Evolutionary conservation across 2,888 invertebrate species (phyloP), one percentile per base, ranked within the genome.

Genomic region (Willowsia nigromaculata): DNA sequence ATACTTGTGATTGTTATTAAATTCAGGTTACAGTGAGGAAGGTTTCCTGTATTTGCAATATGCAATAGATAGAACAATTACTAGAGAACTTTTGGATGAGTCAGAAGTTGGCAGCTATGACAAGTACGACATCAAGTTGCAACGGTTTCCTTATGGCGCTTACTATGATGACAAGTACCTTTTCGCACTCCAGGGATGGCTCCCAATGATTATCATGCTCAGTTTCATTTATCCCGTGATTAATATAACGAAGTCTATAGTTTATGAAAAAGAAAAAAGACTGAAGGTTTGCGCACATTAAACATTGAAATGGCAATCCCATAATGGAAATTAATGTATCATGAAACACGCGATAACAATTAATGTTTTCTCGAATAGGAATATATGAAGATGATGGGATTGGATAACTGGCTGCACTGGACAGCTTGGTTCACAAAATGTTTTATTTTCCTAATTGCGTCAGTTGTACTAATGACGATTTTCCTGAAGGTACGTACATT

Each of bases 361-460:
- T 15, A 62, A 15, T 15, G 15, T 30, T 7, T 25, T 30, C n/a
- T 27, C n/a, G 18, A 59, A 33, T 50, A 88, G 96, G 98, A 98
- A 95, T 96, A 97, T 0, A 97, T 98, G 97, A 97, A 97, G 95
- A 97, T 98, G 94, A 97, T 98, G 96, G 98, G 98, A 1, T 94
- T 98, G 47, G 95, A 96, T 53, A 96, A 96, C 83, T 97, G 97
- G 96, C 94, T 97, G 91, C 96, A 98, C 93, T 98, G 98, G 97
- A 93, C 95, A 0, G 97, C 97, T 1, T 98, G 98, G 97, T 97
- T 97, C 94, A 94, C 96, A 68, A 97, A 97, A 93, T 96, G 96
- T 87, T 95, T 97, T 91, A 92, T 96, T 3, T 96, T 96, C 93
- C 94, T 97, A 86, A 92, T 96, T 0, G 93, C 97, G 50, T 95